These are phyloP conservation scores for Diachasmimorpha longicaudata DNA, from an alignment of 1,140 invertebrate genomes.

Conservation along the genomic window DNA sequence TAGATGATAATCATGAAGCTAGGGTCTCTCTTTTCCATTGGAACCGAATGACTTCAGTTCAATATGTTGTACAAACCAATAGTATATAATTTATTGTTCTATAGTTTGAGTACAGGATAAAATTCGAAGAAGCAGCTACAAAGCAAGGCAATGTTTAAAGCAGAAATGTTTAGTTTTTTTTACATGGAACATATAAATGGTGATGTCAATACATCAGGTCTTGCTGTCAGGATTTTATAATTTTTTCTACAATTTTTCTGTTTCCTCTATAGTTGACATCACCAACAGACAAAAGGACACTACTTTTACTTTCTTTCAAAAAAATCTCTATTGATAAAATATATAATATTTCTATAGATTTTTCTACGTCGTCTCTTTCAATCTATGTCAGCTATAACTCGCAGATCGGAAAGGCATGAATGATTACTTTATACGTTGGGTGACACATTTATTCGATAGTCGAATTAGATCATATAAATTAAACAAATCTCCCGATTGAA, in stretches of 20 bases:
- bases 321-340: too few species aligned
- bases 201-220: background rate
- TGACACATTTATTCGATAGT: too few species aligned
- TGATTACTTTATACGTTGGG: too few species aligned
- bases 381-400: too few species aligned
- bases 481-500: background rate
- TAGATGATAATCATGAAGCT: background rate
- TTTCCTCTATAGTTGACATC: background rate
- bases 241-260: background rate
- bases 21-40: too few species aligned
- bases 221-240: background rate
- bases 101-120: background rate
- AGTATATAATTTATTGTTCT: conserved; percentile 1
- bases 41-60: too few species aligned
- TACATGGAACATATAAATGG: background rate
- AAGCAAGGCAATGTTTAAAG: background rate
- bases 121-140: background rate
- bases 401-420: too few species aligned
- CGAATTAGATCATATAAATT: background rate
- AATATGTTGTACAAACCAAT: background rate
- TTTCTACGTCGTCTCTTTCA: too few species aligned
- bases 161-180: background rate
- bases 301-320: too few species aligned
- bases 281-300: too few species aligned
- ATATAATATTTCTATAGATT: too few species aligned